A percentile compares a stretch with the other conserved stretches of the same genome.
Evolutionary conservation across 64 coral and sea anemone species (phyloP).

Genomic region (Catalaphyllia jardinei): DNA sequence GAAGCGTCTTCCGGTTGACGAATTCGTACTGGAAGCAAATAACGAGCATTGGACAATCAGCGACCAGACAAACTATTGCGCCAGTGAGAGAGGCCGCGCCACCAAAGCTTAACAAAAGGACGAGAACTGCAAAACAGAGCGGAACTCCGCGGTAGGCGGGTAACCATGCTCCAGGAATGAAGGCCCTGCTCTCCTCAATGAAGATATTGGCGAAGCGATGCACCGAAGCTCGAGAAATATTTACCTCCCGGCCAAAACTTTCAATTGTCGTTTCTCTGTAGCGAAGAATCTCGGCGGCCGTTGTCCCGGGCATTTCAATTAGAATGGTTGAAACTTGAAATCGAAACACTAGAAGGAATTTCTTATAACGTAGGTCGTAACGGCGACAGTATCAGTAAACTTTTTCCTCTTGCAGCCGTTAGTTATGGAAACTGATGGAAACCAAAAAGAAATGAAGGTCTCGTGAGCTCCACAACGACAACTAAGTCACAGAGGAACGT

Average conservation of each 20-base stretch:
- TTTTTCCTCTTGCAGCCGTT: too few relatives aligned
- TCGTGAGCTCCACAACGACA: neutral
- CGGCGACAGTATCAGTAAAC: too few relatives aligned
- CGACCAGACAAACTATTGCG: neutral
- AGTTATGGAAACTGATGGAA: too few relatives aligned
- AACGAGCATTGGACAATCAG: neutral
- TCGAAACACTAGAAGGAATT: neutral
- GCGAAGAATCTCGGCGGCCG: neutral
- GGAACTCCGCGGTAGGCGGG: neutral
- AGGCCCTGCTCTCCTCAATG: slow-evolving; percentile 7
- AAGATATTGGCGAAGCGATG: slow-evolving; percentile 25
- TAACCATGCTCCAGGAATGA: neutral
- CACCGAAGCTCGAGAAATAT: neutral
- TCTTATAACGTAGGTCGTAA: too few relatives aligned
- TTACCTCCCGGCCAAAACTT: neutral
- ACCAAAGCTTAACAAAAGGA: neutral
- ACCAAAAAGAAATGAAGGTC: too few relatives aligned
- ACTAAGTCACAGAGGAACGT: neutral
- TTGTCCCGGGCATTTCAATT: neutral
- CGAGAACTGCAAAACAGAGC: neutral
- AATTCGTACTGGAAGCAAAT: neutral
- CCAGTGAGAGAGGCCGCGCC: neutral
- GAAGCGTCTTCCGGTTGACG: slow-evolving; percentile 9
- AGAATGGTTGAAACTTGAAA: neutral
- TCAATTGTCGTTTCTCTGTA: neutral